These are phyloP conservation scores for Hyperoplus immaculatus DNA, from an alignment of 2,797 vertebrate species.

Conservation along the genomic window DNA sequence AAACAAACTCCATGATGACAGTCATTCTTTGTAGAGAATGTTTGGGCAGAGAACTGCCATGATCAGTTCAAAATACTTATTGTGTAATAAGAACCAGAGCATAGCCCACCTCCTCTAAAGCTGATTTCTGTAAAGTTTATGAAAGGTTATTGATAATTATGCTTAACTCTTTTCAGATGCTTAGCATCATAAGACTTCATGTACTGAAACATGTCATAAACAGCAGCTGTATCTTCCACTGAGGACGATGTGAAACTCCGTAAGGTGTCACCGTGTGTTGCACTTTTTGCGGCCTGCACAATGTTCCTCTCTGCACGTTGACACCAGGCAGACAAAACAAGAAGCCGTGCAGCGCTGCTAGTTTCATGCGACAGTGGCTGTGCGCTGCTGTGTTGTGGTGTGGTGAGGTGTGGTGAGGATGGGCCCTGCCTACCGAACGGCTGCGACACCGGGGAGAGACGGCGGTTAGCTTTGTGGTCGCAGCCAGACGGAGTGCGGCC, in stretches of 20 bases:
- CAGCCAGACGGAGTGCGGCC: slow-evolving; percentile 69
- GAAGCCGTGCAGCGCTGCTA: slow-evolving; percentile 47
- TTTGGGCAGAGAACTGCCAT: too few relatives aligned
- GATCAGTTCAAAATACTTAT: too few relatives aligned
- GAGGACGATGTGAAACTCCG: slow-evolving; percentile 58
- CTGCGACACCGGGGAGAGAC: slow-evolving; percentile 72
- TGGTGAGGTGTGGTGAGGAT: slow-evolving; percentile 70
- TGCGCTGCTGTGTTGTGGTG: slow-evolving; percentile 66
- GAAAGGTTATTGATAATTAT: too few relatives aligned
- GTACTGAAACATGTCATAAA: neutral
- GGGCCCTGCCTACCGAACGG: slow-evolving; percentile 65
- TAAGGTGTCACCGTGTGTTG: slow-evolving; percentile 28
- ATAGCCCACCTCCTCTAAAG: too few relatives aligned
- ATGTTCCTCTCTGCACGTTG: neutral
- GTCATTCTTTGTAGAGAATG: too few relatives aligned
- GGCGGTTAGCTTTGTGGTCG: slow-evolving; percentile 74
- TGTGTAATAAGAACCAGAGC: too few relatives aligned
- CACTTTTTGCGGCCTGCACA: neutral
- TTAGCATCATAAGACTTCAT: too few relatives aligned
- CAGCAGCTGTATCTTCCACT: slow-evolving; percentile 6
- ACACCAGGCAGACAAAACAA: slow-evolving; percentile 23
- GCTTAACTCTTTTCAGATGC: too few relatives aligned
- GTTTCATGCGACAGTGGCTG: slow-evolving; percentile 65
- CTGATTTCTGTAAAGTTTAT: too few relatives aligned
- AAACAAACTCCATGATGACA: too few relatives aligned